Percentiles rank a stretch among this genome's conserved stretches.
These are phyloP conservation scores for Hypselothyrea guttata DNA, from an alignment of 2,888 invertebrate species.

Conservation along the genomic window DNA sequence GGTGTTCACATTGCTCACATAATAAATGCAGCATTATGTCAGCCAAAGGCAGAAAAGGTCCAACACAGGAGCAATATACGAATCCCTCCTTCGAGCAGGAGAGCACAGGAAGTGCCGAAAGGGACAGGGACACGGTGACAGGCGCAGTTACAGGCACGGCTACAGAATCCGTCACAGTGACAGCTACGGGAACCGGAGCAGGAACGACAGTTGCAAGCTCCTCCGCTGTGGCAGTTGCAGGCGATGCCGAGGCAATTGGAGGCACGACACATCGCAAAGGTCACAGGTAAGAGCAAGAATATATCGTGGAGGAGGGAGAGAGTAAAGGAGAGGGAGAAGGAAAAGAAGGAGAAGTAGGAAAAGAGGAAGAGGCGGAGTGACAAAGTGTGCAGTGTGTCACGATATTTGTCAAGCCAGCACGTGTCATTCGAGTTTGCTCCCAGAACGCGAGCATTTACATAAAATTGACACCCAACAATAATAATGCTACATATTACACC, in stretches of 20 bases:
- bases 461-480: slow-evolving; percentile 61
- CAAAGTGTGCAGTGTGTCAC: slow-evolving; percentile 50
- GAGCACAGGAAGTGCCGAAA: slow-evolving; percentile 62
- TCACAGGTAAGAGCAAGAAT: slow-evolving; percentile 84
- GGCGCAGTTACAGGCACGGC: background rate
- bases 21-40: slow-evolving; percentile 75
- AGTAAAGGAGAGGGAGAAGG: background rate
- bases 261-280: slow-evolving; percentile 86
- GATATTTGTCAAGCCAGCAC: slow-evolving; percentile 35
- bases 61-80: slow-evolving; percentile 37
- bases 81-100: slow-evolving; percentile 72
- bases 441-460: slow-evolving; percentile 35
- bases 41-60: slow-evolving; percentile 42
- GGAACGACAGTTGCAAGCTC: no score
- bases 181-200: slow-evolving; percentile 19
- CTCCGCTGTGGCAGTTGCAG: slow-evolving; percentile 14
- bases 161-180: background rate
- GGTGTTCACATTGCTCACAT: background rate
- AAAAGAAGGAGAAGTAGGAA: background rate
- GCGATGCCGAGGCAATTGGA: slow-evolving; percentile 52
- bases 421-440: slow-evolving; percentile 13
- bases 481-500: slow-evolving; percentile 1
- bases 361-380: no score
- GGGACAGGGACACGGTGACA: slow-evolving; percentile 60
- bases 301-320: no score